Base-by-base conservation (phyloP, 2,888 invertebrate species). In the Zygogramma bicolorata region DNA sequence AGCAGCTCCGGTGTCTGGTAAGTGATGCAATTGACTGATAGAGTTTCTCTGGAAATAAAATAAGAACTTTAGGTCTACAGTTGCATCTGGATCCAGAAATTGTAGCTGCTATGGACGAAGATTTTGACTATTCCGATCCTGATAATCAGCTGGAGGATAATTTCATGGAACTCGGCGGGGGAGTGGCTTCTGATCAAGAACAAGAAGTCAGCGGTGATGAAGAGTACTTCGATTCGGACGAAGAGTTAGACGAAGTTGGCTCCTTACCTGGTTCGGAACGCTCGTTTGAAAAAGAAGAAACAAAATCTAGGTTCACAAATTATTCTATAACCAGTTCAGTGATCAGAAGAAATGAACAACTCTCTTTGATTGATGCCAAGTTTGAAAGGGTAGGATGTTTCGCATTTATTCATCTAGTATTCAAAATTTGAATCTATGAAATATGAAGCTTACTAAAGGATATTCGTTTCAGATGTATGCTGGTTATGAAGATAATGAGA, bases 321-420 rank as follows among this genome's bases (percentile, higher is more conserved):
- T 98, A 97, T 87, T 97, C 97, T 0, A 94, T 98, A 93, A 93
- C 94, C 0, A 97, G 97, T 29, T 97, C 97, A 78, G 94, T 97
- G 1, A 94, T 98, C 25, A 88, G 91, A 15, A 90, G 98, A 66
- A 97, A 96, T 86, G 91, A 96, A 65, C 94, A 96, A 7, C 89
- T 98, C 0, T 89, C 93, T 0, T 85, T 96, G 15, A 87, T 98
- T 0, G 98, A 98, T 87, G 93, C 95, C 80, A 90, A 93, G 79
- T 98, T 98, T 88, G 98, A 98, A 87, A 92, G 93, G 88, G 94
- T 94, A 68, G 22, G n/a, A 49, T 60, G 31, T 25, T 34, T n/a
- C n/a, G n/a, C 5, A n/a, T 60, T 40, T 29, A 60, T 49, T 25
- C 22, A 31, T 63, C 27, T 3, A 40, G 0, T 60, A 10, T 13